Base-by-base conservation (phyloP, 2,113 vertebrate genomes). In the Nannospalax galili region DNA sequence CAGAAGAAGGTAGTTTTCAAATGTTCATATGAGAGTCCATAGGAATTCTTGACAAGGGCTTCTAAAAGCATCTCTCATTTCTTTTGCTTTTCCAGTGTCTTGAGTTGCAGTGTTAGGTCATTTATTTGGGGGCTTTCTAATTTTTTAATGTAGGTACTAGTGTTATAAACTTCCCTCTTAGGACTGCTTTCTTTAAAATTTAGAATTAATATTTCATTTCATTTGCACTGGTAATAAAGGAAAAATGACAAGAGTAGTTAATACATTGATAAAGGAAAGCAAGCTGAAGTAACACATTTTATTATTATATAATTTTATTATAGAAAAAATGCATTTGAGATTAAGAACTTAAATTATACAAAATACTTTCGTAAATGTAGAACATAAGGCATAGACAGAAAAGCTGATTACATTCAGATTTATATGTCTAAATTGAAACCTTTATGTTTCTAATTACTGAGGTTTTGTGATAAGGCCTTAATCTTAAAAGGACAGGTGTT, bases 291-390 rank as follows among this genome's bases (percentile, higher is more conserved):
- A n/a, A n/a, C n/a, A n/a, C n/a, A 75, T 89, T 96, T 96, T 90
- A 74, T 95, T 84, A 92, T 90, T 93, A 64, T 4, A 86, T 45
- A 96, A 56, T 87, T 95, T 91, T 69, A n/a, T 85, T 95, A 79
- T 88, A 78, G n/a, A n/a, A n/a, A n/a, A 94, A 90, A 93, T 12
- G 81, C 22, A 92, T 90, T 78, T 92, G 90, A 85, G 52, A 93
- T 88, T 95, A 82, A 88, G 94, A 95, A 62, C 32, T 92, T 91
- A 92, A 97, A 93, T 96, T 93, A 92, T 78, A n/a, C n/a, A n/a
- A n/a, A n/a, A 79, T 20, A 80, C 24, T 65, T 95, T 93, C 56
- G 5, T 45, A 93, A 95, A 95, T 20, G 62, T 84, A 84, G 77
- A 88, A 62, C 60, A 94, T n/a, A 93, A 93, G 5, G 4, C 84